Conservation (phyloP, 2,888 invertebrate species). For the Drosophila rubida region DNA sequence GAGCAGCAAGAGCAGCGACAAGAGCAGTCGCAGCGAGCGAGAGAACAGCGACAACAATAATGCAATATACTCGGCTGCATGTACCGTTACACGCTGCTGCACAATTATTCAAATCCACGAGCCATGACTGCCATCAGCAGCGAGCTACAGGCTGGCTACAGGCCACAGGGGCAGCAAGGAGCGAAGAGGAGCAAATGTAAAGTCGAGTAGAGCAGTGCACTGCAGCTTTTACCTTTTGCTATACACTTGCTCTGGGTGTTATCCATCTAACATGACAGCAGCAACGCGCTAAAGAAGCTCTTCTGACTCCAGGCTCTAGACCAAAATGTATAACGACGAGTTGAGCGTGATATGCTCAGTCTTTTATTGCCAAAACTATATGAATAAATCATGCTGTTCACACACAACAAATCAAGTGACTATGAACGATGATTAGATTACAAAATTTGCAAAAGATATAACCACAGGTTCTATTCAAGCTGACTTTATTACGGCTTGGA, state of each 20-base stretch:
- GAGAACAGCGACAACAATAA: constrained; percentile 27
- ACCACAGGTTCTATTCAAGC: too few species aligned
- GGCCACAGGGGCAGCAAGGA: background rate
- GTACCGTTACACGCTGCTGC: constrained; percentile 71
- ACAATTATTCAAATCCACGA: constrained; percentile 79
- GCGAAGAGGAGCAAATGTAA: background rate
- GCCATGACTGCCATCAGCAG: constrained; percentile 63
- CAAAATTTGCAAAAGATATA: too few species aligned
- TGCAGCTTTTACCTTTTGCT: background rate
- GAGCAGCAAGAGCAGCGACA: constrained; percentile 28
- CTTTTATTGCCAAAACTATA: background rate
- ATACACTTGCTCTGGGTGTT: background rate
- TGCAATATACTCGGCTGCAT: constrained; percentile 62
- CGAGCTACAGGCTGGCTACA: background rate
- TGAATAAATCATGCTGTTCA: background rate
- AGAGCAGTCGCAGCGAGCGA: background rate
- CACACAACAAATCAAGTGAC: background rate
- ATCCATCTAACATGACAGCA: background rate
- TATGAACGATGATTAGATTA: background rate
- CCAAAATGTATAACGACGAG: background rate
- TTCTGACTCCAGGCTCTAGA: background rate
- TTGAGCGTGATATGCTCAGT: background rate
- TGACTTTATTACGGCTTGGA: too few species aligned
- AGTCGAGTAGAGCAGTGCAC: background rate
- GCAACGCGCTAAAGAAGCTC: background rate